These are phyloP conservation scores for Valencia hispanica DNA, from an alignment of 2,797 vertebrate genomes.

Conservation along the genomic window DNA sequence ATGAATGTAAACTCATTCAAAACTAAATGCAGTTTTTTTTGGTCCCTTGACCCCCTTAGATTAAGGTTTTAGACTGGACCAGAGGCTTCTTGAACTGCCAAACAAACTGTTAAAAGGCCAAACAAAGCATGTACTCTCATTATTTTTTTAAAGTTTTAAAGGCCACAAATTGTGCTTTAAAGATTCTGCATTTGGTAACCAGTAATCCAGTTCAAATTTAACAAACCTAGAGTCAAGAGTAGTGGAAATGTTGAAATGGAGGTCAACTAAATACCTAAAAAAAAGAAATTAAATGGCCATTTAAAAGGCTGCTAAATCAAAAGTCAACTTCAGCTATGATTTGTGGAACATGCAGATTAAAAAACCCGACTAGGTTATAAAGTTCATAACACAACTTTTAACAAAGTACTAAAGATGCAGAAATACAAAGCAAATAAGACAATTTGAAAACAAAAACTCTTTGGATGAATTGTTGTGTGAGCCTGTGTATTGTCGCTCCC, in stretches of 20 bases:
- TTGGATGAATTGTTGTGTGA: slow-evolving; percentile 64
- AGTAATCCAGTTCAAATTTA: not conserved
- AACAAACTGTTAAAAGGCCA: not conserved
- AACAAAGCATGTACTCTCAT: not conserved
- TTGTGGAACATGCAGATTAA: not conserved
- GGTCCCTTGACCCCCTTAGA: not conserved
- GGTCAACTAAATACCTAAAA: not conserved
- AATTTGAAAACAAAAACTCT: slow-evolving; percentile 72
- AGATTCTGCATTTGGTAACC: no score
- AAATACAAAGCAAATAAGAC: slow-evolving; percentile 38
- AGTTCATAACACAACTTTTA: not conserved
- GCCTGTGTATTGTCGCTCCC: slow-evolving; percentile 67
- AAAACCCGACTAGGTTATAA: not conserved
- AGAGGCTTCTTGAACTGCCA: not conserved
- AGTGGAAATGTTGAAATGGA: not conserved
- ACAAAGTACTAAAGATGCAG: not conserved
- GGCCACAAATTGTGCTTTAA: not conserved
- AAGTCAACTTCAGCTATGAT: not conserved
- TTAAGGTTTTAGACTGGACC: not conserved
- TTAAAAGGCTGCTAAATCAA: not conserved
- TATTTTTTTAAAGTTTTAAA: not conserved
- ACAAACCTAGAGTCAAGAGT: not conserved
- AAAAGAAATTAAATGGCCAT: not conserved
- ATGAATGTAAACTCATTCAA: not conserved
- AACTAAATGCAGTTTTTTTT: not conserved